Base-by-base conservation (phyloP, 2,797 vertebrate species). In the Miichthys miiuy region DNA sequence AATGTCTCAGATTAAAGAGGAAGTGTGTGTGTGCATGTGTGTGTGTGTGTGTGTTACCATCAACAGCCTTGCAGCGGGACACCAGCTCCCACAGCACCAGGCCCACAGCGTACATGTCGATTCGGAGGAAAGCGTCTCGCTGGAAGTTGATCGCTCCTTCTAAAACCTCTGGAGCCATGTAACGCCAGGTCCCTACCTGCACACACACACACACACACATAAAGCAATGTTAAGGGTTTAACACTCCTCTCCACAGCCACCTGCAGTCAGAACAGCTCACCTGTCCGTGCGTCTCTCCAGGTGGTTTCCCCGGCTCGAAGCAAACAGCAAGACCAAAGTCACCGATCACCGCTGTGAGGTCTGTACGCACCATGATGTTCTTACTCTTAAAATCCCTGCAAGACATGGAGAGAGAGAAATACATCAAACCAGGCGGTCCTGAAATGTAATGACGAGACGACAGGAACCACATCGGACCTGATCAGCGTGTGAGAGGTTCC, bases 91-190 rank as follows among this genome's bases (percentile, higher is more conserved):
- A 99, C 68, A 99, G 93, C 79, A 98, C 98, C 88, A 98, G 96
- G 5, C 97, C 98, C 95, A 98, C 91, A 52, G 97, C 96, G 47
- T 99, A 99, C 97, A 99, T 98, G 94, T 99, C 98, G 72, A 99
- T 99, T 21, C 97, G 95, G 77, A 99, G 95, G 93, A 99, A 99
- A 79, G 97, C 96, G 0, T 99, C 98, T 80, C 97, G 91, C 80
- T 99, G 98, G 95, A 99, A 99, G 95, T 98, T 99, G 87, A 99
- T 98, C 77, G 98, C 98, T 57, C 98, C 98, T 85, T 99, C 98
- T 46, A 99, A 82, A 38, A 99, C 97, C 92, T 99, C 97, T 0
- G 98, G 98, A 42, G 98, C 98, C 98, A 99, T 99, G 91, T 99
- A 99, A 50, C 98, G 95, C 91, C 97, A 91, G 0, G 98, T 99